Evolutionary conservation across 1,140 invertebrate genomes (phyloP).

Genomic region (Zaprionus ornatus): DNA sequence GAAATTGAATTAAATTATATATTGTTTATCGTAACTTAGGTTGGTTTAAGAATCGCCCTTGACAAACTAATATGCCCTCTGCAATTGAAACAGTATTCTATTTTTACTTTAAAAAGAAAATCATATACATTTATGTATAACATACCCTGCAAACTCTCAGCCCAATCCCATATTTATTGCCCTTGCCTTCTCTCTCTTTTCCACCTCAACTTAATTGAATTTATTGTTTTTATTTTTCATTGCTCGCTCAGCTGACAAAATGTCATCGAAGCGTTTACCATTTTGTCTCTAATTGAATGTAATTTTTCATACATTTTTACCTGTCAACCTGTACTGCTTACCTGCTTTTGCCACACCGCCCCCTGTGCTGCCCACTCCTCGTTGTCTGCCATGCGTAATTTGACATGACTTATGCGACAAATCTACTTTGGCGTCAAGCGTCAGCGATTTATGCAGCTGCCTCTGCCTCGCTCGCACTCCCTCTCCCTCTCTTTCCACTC

Average conservation of each 20-base stretch:
- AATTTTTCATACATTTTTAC: constrained; percentile 62
- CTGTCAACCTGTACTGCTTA: neutral
- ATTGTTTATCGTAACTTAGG: too few relatives aligned
- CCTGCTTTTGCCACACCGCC: neutral
- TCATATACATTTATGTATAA: neutral
- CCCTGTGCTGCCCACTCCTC: neutral
- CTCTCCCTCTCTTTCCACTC: neutral
- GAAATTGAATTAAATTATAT: too few relatives aligned
- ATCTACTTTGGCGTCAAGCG: constrained; percentile 78
- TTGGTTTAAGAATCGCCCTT: neutral
- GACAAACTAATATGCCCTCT: neutral
- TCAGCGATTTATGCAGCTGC: constrained; percentile 72
- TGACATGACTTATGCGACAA: constrained; percentile 81
- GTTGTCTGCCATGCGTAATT: constrained; percentile 52
- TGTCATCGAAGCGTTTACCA: constrained; percentile 42
- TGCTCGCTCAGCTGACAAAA: constrained; percentile 16
- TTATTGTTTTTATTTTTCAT: constrained; percentile 16
- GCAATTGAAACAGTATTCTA: neutral
- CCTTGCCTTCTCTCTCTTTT: neutral
- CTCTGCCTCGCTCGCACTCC: neutral
- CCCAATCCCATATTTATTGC: neutral
- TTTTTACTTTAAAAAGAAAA: neutral
- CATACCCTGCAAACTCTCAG: neutral
- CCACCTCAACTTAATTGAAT: constrained; percentile 12
- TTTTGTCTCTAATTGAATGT: constrained; percentile 66